Evolutionary conservation across 2,888 invertebrate genomes (phyloP), one percentile per base, ranked within the genome.

Genomic region (Pantelozetes paolii): DNA sequence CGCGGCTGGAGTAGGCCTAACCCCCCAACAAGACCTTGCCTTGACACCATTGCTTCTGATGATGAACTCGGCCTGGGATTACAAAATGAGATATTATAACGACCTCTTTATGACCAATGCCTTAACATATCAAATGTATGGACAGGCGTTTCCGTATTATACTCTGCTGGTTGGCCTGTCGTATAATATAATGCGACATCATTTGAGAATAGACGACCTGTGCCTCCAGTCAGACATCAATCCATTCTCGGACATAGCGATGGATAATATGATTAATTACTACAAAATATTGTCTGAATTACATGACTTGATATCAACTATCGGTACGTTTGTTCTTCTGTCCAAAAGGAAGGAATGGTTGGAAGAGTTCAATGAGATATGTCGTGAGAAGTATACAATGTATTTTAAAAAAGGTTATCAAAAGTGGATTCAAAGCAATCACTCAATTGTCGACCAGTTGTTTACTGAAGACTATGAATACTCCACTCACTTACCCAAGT

Each of bases 401-500:
- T 50, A 50, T 50, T 1, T 50, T 1, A 50, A 5, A 5, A 18
- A 8, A 2, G 20, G 50, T 50, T n/a, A 50, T 1, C 1, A 5
- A 2, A 9, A 13, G 20, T 20, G n/a, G n/a, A n/a, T 50, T 5
- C 3, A 13, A n/a, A 9, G n/a, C n/a, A 8, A 3, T 1, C 6
- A n/a, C 5, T 5, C 2, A 8, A n/a, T 2, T n/a, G 8, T 20
- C 9, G 50, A 50, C 20, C 20, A n/a, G 8, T 2, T 50, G n/a
- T 50, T 50, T 20, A 50, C 20, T 50, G 50, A 50, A 50, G 50
- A 50, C 50, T 50, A n/a, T n/a, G 50, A 50, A 20, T 50, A 50
- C n/a, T 2, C 20, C 1, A n/a, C n/a, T n/a, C 20, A 20, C 3
- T 50, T n/a, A 8, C 1, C 20, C 50, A 20, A 20, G 20, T 3